Evolutionary conservation across 2,797 vertebrate genomes (phyloP), one percentile per base, ranked within the genome.

Genomic region (Acanthiza pusilla): DNA sequence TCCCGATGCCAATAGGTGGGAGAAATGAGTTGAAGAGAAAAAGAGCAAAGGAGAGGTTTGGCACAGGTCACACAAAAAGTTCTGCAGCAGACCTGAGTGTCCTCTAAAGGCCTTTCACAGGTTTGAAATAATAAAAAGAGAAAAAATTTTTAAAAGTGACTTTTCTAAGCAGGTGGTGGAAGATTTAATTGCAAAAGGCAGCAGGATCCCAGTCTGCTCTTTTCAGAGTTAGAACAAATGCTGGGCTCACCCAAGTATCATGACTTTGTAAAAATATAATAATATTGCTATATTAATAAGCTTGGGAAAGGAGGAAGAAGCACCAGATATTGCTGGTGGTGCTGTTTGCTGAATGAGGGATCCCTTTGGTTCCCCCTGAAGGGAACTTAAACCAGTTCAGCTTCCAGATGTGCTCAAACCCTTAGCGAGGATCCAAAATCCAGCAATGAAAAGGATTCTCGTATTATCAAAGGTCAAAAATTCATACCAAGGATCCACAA

Each of bases 61-160:
- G 20, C 60, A 85, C 22, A 34, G 16, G 16, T 34, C 9, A 20
- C n/a, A 54, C 6, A 30, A 21, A 48, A 19, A 62, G 29, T 45
- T 34, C 68, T 85, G 65, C 36, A 66, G n/a, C 62, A 79, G 40
- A 38, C 3, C 9, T 23, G 21, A 42, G 42, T 40, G 8, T 26
- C 68, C 61, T 23, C 10, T 32, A 7, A 50, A 20, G 30, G 13
- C 12, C 4, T 27, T 54, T 36, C 47, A n/a, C 11, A 42, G 16
- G 5, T 57, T 55, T 38, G 5, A 47, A 55, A 34, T 36, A 19
- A 58, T 9, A 21, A 9, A 30, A 17, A 15, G 26, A 13, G 8
- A 10, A 21, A 68, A 42, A 30, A 8, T n/a, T n/a, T n/a, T n/a
- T n/a, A 4, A 53, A 40, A 16, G 0, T 9, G 0, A 7, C 20